Base-by-base conservation (phyloP, 23 tunicate genomes). In the Halocynthia aurantium region DNA sequence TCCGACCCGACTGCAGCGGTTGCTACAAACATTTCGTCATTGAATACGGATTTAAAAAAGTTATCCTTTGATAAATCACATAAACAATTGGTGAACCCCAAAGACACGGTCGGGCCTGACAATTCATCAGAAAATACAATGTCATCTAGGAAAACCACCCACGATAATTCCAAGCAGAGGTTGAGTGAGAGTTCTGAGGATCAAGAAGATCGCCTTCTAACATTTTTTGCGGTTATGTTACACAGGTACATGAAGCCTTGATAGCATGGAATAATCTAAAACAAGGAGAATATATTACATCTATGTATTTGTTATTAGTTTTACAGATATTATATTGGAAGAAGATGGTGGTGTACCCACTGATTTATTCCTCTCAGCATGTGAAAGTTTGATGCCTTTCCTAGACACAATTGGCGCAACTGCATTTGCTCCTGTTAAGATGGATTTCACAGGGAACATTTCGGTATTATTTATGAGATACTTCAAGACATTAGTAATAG, bases 391-490 rank as follows among this genome's bases (percentile, higher is more conserved):
- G 44, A 11, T 94, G 10, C 99, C 99, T 6, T 87, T 94, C 55
- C 75, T 94, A 18, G 95, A 94, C 77, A 85, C 82, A 49, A 88
- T 94, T 52, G 99, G 99, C 15, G 84, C 99, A 57, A 94, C 84
- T 15, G 96, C 99, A 6, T 94, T 94, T 76, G 95, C 99, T 60
- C 99, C 99, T 10, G 99, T 94, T 7, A 93, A 86, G 52, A 94
- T 94, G 77, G 99, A 94, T 61, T 76, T 94, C 8, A 71, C 69
- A 61, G 99, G 99, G 56, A 94, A 94, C 63, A 94, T 94, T 13
- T 49, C 71, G 85, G 96, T 89, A 13, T 10, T 40, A 65, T 65
- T 58, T 31, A 31, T n/a, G n/a, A n/a, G n/a, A n/a, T 31, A 31
- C 44, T 31, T 31, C 44, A 31, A 2, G 44, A 31, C 1, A 31